Percentiles rank a stretch among this genome's conserved stretches.
phyloP scores from a whole-genome alignment of 2,888 invertebrate species.

The Antitype chi region DNA sequence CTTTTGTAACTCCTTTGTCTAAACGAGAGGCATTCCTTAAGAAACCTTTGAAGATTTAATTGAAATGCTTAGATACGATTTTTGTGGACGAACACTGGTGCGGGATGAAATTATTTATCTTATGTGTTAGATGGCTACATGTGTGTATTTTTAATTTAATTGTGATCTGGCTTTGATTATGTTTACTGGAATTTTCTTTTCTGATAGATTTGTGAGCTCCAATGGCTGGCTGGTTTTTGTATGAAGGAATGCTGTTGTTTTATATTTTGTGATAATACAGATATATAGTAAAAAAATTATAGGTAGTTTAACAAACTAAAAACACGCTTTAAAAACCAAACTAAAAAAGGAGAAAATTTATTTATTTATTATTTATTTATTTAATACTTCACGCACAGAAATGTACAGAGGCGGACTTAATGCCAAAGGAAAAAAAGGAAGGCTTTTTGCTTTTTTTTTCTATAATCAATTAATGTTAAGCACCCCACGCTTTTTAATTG shows the following conservation, averaged over 20 bases:
- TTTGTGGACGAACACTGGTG: constrained; percentile 72
- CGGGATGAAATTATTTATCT: constrained; percentile 66
- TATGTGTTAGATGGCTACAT: constrained; percentile 35
- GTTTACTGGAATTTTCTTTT: constrained; percentile 1
- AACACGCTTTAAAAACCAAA: too few species aligned
- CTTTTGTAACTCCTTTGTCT: constrained; percentile 83
- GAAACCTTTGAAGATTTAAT: constrained; percentile 82
- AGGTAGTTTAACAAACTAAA: too few species aligned
- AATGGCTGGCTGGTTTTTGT: background rate
- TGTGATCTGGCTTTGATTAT: constrained; percentile 12
- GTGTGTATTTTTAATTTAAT: constrained; percentile 2
- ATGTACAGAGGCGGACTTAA: too few species aligned
- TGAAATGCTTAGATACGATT: constrained; percentile 80
- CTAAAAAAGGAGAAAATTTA: too few species aligned
- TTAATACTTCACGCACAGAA: too few species aligned
- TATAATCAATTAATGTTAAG: too few species aligned
- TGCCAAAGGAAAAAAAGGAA: too few species aligned
- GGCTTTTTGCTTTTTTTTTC: too few species aligned
- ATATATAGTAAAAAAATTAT: background rate
- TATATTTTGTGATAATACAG: background rate
- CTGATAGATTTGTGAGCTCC: background rate
- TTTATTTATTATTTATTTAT: too few species aligned
- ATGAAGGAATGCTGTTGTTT: background rate
- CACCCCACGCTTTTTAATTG: too few species aligned
- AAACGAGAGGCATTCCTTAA: constrained; percentile 77